These are phyloP conservation scores for Crocodylus rhombifer DNA, from an alignment of 2,797 vertebrate species.

Conservation along the genomic window DNA sequence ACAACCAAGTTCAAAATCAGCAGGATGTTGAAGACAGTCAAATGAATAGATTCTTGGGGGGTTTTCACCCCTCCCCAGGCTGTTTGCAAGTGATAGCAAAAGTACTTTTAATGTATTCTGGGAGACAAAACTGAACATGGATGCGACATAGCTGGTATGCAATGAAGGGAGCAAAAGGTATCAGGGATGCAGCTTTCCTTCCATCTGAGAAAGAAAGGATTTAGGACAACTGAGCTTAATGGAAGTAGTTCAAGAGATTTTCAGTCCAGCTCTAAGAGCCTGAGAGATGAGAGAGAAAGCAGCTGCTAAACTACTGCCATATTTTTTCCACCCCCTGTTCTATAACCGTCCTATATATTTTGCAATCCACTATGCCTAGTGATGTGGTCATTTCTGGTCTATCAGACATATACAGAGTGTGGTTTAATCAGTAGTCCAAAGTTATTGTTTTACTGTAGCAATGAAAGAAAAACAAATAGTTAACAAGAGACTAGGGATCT, in stretches of 20 bases:
- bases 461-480: slow-evolving; percentile 77
- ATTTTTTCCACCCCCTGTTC: slow-evolving; percentile 8
- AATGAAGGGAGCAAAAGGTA: not conserved
- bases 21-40: not conserved
- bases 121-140: not conserved
- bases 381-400: slow-evolving; percentile 19
- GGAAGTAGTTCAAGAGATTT: not conserved
- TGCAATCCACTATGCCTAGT: slow-evolving; percentile 39
- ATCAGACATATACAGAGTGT: slow-evolving; percentile 1
- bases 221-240: not conserved
- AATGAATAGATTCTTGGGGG: not conserved
- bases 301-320: not conserved
- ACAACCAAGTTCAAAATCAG: not conserved
- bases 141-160: not conserved
- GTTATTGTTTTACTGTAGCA: slow-evolving; percentile 77
- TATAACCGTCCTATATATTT: slow-evolving; percentile 36
- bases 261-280: not conserved
- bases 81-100: not conserved
- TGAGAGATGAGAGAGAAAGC: not conserved
- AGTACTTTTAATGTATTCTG: not conserved
- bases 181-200: not conserved
- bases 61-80: not conserved
- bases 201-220: not conserved
- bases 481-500: slow-evolving; percentile 71
- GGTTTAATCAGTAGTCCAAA: slow-evolving; percentile 74